These are phyloP conservation scores for Epistrophe eligans DNA, from an alignment of 2,888 invertebrate species.

Conservation along the genomic window DNA sequence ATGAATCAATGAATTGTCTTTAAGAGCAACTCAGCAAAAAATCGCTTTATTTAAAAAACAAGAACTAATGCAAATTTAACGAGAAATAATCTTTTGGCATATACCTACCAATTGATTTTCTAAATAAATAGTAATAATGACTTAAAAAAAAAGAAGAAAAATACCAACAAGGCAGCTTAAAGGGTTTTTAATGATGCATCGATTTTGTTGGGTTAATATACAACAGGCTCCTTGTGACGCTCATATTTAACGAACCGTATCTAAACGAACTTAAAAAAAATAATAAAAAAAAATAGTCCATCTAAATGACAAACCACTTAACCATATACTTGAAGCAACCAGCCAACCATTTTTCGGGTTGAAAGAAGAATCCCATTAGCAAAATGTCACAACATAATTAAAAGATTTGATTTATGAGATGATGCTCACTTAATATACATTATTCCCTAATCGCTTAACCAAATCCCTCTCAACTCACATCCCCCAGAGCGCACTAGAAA, in stretches of 20 bases:
- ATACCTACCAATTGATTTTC: not conserved
- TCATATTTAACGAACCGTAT: conserved; percentile 22
- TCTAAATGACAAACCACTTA: conserved; percentile 24
- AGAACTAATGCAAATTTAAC: not conserved
- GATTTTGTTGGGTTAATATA: conserved; percentile 18
- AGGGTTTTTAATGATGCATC: conserved; percentile 39
- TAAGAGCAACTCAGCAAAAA: too few species aligned
- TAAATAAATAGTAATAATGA: not conserved
- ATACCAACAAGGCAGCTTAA: not conserved
- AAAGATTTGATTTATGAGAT: conserved; percentile 50
- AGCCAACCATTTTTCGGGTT: conserved; percentile 16
- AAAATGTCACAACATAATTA: conserved; percentile 56
- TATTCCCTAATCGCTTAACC: conserved; percentile 43
- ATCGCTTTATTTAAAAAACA: too few species aligned
- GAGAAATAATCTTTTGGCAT: not conserved
- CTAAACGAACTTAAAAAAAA: conserved; percentile 3
- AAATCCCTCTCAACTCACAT: conserved; percentile 29
- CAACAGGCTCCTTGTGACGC: not conserved
- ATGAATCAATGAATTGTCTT: too few species aligned
- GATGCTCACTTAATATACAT: conserved; percentile 19
- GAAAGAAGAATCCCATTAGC: conserved; percentile 52
- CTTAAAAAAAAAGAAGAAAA: not conserved
- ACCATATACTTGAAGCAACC: conserved; percentile 11
- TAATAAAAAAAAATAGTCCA: not conserved
- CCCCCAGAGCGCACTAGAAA: conserved; percentile 4